A percentile compares a stretch with the other conserved stretches of the same genome.
These are phyloP conservation scores for Sinonovacula constricta DNA, from an alignment of 1,140 invertebrate genomes.

Conservation along the genomic window DNA sequence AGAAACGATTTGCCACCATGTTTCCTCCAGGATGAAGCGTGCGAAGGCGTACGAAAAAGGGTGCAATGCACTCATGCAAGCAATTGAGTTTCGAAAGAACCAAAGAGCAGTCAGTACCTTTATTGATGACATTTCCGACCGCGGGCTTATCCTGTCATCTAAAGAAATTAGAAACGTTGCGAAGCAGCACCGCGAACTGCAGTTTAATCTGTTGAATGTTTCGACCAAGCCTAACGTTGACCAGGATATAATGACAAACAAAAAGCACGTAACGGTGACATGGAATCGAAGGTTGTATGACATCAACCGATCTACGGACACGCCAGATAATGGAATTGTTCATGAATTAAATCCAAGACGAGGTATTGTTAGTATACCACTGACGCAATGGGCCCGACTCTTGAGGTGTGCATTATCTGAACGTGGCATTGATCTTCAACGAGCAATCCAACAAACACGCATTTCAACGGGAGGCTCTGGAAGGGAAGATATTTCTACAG, in stretches of 20 bases:
- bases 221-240: slow-evolving; percentile 40
- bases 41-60: slow-evolving; percentile 53
- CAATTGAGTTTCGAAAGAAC: slow-evolving; percentile 34
- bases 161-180: slow-evolving; percentile 33
- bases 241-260: slow-evolving; percentile 14
- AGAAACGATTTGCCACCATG: slow-evolving; percentile 49
- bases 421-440: slow-evolving; percentile 22
- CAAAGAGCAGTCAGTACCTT: slow-evolving; percentile 39
- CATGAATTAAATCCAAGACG: slow-evolving; percentile 1
- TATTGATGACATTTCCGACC: slow-evolving; percentile 42
- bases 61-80: slow-evolving; percentile 40
- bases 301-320: background rate
- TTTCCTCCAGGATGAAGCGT: slow-evolving; percentile 39
- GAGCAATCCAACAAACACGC: slow-evolving; percentile 4
- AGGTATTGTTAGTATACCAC: slow-evolving; percentile 5
- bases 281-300: slow-evolving; percentile 33
- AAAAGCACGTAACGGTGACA: slow-evolving; percentile 2
- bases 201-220: slow-evolving; percentile 47
- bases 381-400: slow-evolving; percentile 13
- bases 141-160: slow-evolving; percentile 38
- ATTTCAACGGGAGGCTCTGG: slow-evolving; percentile 5
- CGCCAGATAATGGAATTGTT: slow-evolving; percentile 2
- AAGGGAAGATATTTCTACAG: slow-evolving; percentile 17
- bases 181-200: slow-evolving; percentile 26
- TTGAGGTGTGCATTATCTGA: background rate